Percentiles rank a stretch among this genome's conserved stretches.
Conservation (phyloP, 2,113 vertebrate species). For the Podiceps cristatus region DNA sequence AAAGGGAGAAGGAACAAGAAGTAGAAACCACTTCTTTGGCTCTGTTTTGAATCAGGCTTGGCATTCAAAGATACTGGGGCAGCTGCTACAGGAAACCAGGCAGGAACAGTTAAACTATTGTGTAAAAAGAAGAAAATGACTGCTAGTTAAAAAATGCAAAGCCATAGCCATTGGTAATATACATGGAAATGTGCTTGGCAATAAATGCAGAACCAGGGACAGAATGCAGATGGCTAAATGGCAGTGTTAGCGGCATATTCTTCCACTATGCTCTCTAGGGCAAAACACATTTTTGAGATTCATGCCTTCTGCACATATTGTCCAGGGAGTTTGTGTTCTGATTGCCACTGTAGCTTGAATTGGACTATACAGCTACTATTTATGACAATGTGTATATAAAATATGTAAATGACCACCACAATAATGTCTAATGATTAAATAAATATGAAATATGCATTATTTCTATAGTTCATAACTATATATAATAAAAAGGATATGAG, state of each 20-base stretch:
- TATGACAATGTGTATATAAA: not conserved
- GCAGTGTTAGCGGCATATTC: not conserved
- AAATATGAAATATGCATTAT: not conserved
- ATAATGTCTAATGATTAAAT: not conserved
- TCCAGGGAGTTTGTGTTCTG: not conserved
- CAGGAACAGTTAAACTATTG: constrained; percentile 8
- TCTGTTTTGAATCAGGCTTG: constrained; percentile 10
- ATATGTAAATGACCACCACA: not conserved
- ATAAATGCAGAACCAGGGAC: not conserved
- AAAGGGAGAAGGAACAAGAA: not conserved
- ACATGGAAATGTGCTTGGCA: constrained; percentile 29
- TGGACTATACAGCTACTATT: not conserved
- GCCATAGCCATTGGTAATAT: not conserved
- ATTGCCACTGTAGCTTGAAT: not conserved
- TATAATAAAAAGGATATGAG: not conserved
- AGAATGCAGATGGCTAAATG: constrained; percentile 26
- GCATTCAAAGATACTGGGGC: not conserved
- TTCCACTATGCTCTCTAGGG: not conserved
- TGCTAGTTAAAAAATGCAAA: constrained; percentile 20
- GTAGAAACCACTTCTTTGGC: not conserved
- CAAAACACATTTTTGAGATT: constrained; percentile 1
- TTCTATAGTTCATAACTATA: not conserved
- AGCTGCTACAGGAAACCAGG: constrained; percentile 12
- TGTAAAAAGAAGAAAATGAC: constrained; percentile 5
- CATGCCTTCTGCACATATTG: not conserved